Conservation (phyloP, 2,888 invertebrate genomes). For the Erpobdella octoculata region DNA sequence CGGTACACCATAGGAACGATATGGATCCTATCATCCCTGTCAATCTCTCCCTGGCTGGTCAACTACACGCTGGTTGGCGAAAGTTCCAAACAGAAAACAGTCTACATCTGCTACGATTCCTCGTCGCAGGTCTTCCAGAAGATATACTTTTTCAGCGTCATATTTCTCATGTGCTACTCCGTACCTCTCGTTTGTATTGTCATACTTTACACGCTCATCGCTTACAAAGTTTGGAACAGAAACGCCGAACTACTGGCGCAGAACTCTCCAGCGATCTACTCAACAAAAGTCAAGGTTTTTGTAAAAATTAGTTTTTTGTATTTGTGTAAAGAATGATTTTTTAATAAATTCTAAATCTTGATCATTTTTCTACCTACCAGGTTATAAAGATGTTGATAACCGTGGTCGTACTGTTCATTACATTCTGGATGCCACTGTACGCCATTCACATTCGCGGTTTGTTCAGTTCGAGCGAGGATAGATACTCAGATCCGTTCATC, state of each 20-base stretch:
- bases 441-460: constrained; percentile 79
- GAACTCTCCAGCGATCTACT: background rate
- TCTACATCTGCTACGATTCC: background rate
- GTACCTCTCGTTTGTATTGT: constrained; percentile 82
- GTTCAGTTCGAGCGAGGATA: constrained; percentile 58
- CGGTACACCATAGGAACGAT: constrained; percentile 72
- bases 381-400: constrained; percentile 80
- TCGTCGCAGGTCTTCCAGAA: background rate
- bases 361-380: background rate
- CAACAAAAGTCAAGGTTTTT: background rate
- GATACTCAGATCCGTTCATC: constrained; percentile 32
- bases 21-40: constrained; percentile 76
- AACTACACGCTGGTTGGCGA: constrained; percentile 59
- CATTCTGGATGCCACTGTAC: constrained; percentile 86
- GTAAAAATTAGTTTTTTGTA: background rate
- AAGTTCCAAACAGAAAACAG: background rate
- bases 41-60: constrained; percentile 81
- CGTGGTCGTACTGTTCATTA: constrained; percentile 82
- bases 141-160: constrained; percentile 71
- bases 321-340: background rate
- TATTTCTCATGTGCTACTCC: constrained; percentile 80
- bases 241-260: background rate
- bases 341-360: background rate
- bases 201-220: constrained; percentile 82
- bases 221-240: constrained; percentile 61